These are phyloP conservation scores for Leptinotarsa haldemani DNA, from an alignment of 2,888 invertebrate species.

Conservation along the genomic window DNA sequence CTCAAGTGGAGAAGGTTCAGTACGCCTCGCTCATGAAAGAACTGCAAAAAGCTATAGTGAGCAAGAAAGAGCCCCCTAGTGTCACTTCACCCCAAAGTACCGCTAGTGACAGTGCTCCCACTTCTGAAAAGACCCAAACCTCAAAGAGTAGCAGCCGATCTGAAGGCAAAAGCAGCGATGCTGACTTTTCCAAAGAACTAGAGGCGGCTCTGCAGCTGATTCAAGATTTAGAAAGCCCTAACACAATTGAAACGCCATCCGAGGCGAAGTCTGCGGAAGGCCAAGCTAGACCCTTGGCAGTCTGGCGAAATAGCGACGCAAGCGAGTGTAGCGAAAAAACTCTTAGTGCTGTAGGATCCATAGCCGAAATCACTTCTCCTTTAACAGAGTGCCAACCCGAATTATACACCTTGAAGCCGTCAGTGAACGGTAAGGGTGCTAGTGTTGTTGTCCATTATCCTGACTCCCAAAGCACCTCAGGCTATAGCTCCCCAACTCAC, in stretches of 20 bases:
- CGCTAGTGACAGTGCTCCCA: slow-evolving; percentile 57
- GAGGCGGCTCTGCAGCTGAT: slow-evolving; percentile 68
- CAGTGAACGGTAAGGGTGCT: slow-evolving; percentile 61
- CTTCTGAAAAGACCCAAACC: slow-evolving; percentile 59
- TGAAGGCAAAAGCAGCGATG: slow-evolving; percentile 64
- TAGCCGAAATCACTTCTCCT: slow-evolving; percentile 63
- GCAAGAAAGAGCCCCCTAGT: slow-evolving; percentile 61
- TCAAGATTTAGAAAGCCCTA: slow-evolving; percentile 67
- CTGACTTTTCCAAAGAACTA: slow-evolving; percentile 67
- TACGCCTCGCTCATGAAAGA: slow-evolving; percentile 68
- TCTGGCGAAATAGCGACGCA: slow-evolving; percentile 63
- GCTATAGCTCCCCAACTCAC: slow-evolving; percentile 67
- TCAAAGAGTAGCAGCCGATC: slow-evolving; percentile 58
- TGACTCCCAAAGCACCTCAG: slow-evolving; percentile 67
- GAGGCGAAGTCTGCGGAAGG: slow-evolving; percentile 58
- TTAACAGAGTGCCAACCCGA: slow-evolving; percentile 59
- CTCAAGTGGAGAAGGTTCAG: slow-evolving; percentile 65
- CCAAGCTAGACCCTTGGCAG: slow-evolving; percentile 55
- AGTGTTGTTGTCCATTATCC: slow-evolving; percentile 62
- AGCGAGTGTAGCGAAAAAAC: slow-evolving; percentile 65
- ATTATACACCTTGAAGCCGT: slow-evolving; percentile 58
- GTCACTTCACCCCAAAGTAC: slow-evolving; percentile 60
- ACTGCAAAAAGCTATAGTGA: slow-evolving; percentile 65
- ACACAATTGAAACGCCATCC: slow-evolving; percentile 66
- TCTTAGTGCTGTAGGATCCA: slow-evolving; percentile 64